Percentiles rank a stretch among this genome's conserved stretches.
These are phyloP conservation scores for Thaumetopoea pityocampa DNA, from an alignment of 1,140 invertebrate species.

Conservation along the genomic window DNA sequence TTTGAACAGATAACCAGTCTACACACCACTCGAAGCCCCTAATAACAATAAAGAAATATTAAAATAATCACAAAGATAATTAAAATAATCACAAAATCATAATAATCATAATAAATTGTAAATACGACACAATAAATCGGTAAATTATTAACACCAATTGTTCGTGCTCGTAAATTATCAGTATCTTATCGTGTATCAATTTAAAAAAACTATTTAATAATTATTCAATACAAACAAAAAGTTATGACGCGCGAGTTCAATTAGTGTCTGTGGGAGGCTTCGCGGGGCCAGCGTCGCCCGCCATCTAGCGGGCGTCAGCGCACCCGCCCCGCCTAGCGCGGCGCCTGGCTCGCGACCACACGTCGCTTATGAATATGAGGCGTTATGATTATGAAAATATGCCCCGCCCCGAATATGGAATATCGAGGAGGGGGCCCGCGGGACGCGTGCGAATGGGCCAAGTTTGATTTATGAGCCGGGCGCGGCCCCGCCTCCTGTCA, in stretches of 20 bases:
- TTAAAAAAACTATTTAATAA: constrained; percentile 21
- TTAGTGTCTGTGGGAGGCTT: constrained; percentile 70
- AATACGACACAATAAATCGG: constrained; percentile 5
- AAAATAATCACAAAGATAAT: constrained; percentile 7
- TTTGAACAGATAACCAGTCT: too few relatives aligned
- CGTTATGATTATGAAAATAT: constrained; percentile 77
- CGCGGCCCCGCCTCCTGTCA: constrained; percentile 73
- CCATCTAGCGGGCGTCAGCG: constrained; percentile 68
- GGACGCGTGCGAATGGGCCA: constrained; percentile 72
- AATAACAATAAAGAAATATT: too few relatives aligned
- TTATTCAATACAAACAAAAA: constrained; percentile 53
- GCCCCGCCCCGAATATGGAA: constrained; percentile 76
- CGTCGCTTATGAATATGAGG: constrained; percentile 75
- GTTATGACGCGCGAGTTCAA: constrained; percentile 69
- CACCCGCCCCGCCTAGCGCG: constrained; percentile 48
- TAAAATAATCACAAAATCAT: constrained; percentile 2
- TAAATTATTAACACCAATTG: constrained; percentile 11
- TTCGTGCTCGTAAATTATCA: constrained; percentile 11
- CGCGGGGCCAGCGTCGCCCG: constrained; percentile 56
- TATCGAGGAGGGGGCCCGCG: constrained; percentile 62
- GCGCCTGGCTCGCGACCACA: constrained; percentile 39
- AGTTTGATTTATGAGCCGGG: constrained; percentile 76
- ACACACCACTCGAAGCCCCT: too few relatives aligned
- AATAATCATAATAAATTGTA: constrained; percentile 1
- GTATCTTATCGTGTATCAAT: constrained; percentile 19